Evolutionary conservation across 2,113 vertebrate species (phyloP), one percentile per base, ranked within the genome.

Genomic region (Epinephelus cyanopodus): DNA sequence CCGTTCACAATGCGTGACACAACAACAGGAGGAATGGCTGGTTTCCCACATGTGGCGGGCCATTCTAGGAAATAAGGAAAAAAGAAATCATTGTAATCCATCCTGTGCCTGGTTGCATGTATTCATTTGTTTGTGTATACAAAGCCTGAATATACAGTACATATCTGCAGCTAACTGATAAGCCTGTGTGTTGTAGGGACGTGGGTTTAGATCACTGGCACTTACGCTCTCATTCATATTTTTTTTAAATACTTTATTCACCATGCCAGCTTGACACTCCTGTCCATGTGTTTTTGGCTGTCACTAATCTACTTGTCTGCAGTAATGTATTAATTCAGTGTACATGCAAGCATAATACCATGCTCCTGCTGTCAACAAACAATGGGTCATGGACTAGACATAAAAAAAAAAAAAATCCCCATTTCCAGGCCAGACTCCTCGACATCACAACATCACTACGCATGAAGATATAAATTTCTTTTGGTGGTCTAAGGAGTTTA

Each of bases 1-100:
- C 95, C 94, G 10, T 95, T 96, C 39, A 96, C 95, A 77, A 96
- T 96, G 50, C 93, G 92, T 39, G 94, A 86, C 77, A 63, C 61
- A 57, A 95, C 69, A 73, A 60, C 14, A 6, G 94, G 93, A 63
- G 94, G 92, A 62, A 90, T 77, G 61, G 75, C 86, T 57, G 91
- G 95, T 85, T 82, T 92, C 56, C 95, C 95, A 74, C 95, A 95
- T 4, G 79, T 66, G 27, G 47, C 56, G 6, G 95, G 94, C 95
- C 96, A 96, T 6, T 94, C 96, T 96, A 60, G 54, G 66, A 78
- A 65, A 85, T 27, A 10, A 74, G 70, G 47, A 14, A 37, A 77
- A 42, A 58, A 21, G 74, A 42, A 65, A 15, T 29, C 18, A 37
- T 27, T 60, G 48, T 64, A 19, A 73, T 56, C 29, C 18, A 56